Conservation (phyloP, 2,888 invertebrate genomes). For the Elysia crispata region DNA sequence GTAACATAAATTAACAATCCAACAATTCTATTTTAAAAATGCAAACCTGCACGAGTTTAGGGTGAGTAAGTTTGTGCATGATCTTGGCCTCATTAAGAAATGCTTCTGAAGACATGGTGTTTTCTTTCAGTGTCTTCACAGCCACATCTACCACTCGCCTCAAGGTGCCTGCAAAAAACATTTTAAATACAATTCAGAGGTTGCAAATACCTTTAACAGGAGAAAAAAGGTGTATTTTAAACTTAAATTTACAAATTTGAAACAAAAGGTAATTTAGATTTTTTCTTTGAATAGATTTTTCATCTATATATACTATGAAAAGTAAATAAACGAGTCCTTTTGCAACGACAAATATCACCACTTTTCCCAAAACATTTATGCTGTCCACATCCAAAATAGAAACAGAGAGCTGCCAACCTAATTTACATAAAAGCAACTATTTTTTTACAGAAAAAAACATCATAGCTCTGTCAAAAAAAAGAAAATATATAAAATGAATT, state of each 20-base stretch:
- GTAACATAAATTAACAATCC: too few relatives aligned
- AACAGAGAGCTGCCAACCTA: too few relatives aligned
- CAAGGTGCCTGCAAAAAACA: conserved; percentile 88
- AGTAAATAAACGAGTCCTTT: too few relatives aligned
- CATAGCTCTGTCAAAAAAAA: too few relatives aligned
- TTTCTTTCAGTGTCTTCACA: conserved; percentile 95
- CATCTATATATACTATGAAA: too few relatives aligned
- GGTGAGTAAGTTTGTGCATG: conserved; percentile 76
- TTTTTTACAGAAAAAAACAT: too few relatives aligned
- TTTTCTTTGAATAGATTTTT: not conserved
- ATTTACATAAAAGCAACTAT: too few relatives aligned
- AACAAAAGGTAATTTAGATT: not conserved
- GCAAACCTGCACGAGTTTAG: conserved; percentile 85
- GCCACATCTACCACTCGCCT: conserved; percentile 96
- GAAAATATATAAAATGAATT: too few relatives aligned
- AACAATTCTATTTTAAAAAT: too few relatives aligned
- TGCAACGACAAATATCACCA: too few relatives aligned
- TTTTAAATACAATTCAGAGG: not conserved
- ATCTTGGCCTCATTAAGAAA: conserved; percentile 89
- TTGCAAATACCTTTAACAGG: not conserved
- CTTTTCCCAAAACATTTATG: too few relatives aligned
- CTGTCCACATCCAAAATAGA: too few relatives aligned
- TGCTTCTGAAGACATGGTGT: conserved; percentile 95
- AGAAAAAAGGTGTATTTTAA: not conserved
- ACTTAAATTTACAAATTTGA: not conserved